Conservation (phyloP, 2,888 invertebrate genomes). For the Coecobrya sp. region DNA sequence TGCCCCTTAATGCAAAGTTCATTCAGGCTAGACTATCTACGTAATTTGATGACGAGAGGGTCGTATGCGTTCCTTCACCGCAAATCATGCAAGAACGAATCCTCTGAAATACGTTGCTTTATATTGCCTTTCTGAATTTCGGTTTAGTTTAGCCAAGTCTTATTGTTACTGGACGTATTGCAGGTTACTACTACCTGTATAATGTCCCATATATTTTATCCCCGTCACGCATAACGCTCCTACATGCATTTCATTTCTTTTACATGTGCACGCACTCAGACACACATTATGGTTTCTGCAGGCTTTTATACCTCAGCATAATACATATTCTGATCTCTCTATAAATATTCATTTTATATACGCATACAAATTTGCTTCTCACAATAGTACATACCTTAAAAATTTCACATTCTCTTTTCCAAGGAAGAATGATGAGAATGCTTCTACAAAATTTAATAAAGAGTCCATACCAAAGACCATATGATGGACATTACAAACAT, state of each 20-base stretch:
- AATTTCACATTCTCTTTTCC: slow-evolving; percentile 9
- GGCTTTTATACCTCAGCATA: background rate
- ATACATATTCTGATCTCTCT: background rate
- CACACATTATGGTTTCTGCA: background rate
- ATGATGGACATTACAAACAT: background rate
- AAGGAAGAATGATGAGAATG: slow-evolving; percentile 61
- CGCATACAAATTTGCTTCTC: background rate
- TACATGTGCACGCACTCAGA: no score
- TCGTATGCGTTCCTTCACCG: no score
- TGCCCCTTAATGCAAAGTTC: no score
- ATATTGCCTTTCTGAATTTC: no score
- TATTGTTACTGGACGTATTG: no score
- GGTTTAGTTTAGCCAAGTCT: no score
- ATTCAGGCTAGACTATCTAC: no score
- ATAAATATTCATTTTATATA: background rate
- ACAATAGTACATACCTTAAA: background rate
- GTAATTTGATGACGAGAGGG: no score
- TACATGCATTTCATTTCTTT: background rate
- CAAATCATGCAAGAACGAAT: no score
- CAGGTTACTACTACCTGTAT: no score
- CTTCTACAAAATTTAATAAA: slow-evolving; percentile 74
- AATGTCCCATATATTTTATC: no score
- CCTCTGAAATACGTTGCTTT: no score
- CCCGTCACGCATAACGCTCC: background rate
- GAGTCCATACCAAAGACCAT: slow-evolving; percentile 34